Conservation (phyloP, 2,797 vertebrate species). For the Anabas testudineus region DNA sequence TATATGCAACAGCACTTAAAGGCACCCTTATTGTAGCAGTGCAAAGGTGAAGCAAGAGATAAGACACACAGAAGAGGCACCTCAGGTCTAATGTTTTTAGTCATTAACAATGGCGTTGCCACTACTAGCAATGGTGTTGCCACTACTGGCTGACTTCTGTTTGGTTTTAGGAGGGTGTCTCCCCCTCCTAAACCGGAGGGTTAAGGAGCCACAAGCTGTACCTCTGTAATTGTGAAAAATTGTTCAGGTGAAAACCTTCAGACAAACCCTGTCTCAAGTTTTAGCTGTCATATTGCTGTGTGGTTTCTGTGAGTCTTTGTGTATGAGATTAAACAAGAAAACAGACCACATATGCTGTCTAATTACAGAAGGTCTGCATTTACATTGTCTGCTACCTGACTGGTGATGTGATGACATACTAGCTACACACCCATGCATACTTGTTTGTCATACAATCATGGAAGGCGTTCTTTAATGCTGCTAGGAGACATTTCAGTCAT, state of each 20-base stretch:
- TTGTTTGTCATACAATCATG: constrained; percentile 31
- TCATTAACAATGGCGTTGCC: constrained; percentile 20
- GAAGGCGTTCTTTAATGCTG: constrained; percentile 47
- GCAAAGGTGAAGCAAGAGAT: constrained; percentile 59
- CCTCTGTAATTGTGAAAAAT: constrained; percentile 30
- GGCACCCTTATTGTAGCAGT: constrained; percentile 19
- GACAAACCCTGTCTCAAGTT: constrained; percentile 62
- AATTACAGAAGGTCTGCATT: constrained; percentile 51
- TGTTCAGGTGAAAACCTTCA: constrained; percentile 24
- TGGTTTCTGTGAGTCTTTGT: constrained; percentile 26
- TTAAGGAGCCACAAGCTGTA: constrained; percentile 48
- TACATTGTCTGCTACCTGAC: constrained; percentile 23
- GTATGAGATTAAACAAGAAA: constrained; percentile 2
- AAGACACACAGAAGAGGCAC: constrained; percentile 37
- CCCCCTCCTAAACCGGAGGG: too few species aligned
- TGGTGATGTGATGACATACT: constrained; percentile 50
- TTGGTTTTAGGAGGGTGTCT: constrained; percentile 35
- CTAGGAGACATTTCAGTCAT: constrained; percentile 48
- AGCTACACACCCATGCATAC: constrained; percentile 38
- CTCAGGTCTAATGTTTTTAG: constrained; percentile 24
- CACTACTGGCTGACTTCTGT: constrained; percentile 17
- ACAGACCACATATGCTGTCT: constrained; percentile 14
- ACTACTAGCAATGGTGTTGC: constrained; percentile 14
- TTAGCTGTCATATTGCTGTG: constrained; percentile 36
- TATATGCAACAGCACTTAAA: constrained; percentile 1